Conservation (phyloP, 2,888 invertebrate genomes). For the Eupithecia vulgata region DNA sequence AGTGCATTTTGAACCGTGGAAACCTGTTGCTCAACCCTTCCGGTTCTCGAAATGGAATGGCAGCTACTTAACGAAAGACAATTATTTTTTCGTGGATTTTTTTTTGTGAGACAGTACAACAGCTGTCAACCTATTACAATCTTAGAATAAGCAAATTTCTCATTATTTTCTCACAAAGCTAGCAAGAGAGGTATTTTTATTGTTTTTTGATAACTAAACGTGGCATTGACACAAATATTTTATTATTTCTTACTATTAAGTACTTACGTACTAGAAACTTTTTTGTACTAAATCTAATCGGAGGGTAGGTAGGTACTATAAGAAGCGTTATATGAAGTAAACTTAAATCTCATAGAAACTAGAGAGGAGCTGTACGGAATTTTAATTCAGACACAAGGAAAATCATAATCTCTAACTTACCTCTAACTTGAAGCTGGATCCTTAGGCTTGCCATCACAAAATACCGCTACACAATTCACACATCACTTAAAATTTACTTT, state of each 20-base stretch:
- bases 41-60: conserved; percentile 26
- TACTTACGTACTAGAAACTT: background rate
- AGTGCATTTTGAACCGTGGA: conserved; percentile 14
- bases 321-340: background rate
- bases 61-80: conserved; percentile 15
- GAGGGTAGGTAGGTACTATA: no score
- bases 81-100: conserved; percentile 26
- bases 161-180: conserved; percentile 27
- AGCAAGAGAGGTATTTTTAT: conserved; percentile 8
- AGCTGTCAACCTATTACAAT: background rate
- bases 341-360: conserved; percentile 4
- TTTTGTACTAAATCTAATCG: background rate
- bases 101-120: conserved; percentile 7
- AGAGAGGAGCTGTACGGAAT: background rate
- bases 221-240: conserved; percentile 5
- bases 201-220: conserved; percentile 14
- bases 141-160: conserved; percentile 13
- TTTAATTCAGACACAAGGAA: background rate
- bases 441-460: conserved; percentile 52
- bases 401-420: conserved; percentile 43
- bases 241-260: background rate
- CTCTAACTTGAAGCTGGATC: conserved; percentile 46
- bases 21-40: conserved; percentile 24
- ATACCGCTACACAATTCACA: conserved; percentile 70
- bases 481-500: conserved; percentile 46